phyloP scores from a whole-genome alignment of 2,888 invertebrate species.

The Nebria brevicollis region DNA sequence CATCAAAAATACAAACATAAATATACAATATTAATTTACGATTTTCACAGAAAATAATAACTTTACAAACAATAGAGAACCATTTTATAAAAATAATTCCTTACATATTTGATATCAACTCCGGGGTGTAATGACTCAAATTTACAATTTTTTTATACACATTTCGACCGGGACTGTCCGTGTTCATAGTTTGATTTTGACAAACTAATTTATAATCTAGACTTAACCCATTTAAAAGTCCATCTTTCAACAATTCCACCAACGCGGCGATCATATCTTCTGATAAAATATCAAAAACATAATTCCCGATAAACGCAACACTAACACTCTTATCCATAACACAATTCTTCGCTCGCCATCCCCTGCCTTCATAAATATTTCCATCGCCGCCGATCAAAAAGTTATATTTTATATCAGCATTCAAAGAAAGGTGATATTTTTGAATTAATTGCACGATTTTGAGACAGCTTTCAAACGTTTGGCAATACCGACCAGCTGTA shows the following conservation, averaged over 20 bases:
- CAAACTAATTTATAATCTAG: conserved; percentile 64
- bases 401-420: conserved; percentile 64
- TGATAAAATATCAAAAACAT: conserved; percentile 60
- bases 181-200: conserved; percentile 65
- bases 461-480: conserved; percentile 61
- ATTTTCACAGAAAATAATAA: not conserved
- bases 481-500: conserved; percentile 64
- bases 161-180: conserved; percentile 66
- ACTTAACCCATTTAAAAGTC: conserved; percentile 60
- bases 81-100: not conserved
- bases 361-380: conserved; percentile 66
- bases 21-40: too few species aligned
- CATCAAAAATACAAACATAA: too few species aligned
- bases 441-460: conserved; percentile 63
- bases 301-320: conserved; percentile 66
- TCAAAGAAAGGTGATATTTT: conserved; percentile 61
- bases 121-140: conserved; percentile 63
- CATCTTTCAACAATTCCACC: conserved; percentile 62
- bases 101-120: not conserved
- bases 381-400: conserved; percentile 69
- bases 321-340: conserved; percentile 63
- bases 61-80: not conserved
- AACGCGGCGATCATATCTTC: conserved; percentile 63
- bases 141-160: conserved; percentile 63
- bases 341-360: conserved; percentile 66